phyloP scores from a whole-genome alignment of 1,140 invertebrate genomes.

The Drosophila watanabei region DNA sequence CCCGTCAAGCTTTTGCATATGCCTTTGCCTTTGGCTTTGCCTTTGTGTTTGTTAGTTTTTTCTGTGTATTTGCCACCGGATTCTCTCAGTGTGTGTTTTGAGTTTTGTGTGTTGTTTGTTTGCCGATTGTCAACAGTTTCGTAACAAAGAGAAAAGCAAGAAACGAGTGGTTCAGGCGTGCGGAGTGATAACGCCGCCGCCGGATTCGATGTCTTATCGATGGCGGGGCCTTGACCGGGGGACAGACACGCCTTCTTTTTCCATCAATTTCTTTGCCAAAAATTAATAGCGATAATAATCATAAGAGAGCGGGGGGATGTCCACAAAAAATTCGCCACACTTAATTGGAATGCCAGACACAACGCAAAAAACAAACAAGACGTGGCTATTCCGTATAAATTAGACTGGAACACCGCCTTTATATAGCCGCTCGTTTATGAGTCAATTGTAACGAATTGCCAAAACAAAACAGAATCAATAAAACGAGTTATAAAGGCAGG shows the following conservation, averaged over 20 bases:
- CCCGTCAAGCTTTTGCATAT: slow-evolving; percentile 34
- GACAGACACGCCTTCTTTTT: slow-evolving; percentile 48
- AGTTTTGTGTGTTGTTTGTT: slow-evolving; percentile 51
- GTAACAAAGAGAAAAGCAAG: slow-evolving; percentile 70
- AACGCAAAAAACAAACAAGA: slow-evolving; percentile 43
- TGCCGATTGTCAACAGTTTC: slow-evolving; percentile 63
- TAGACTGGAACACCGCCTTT: slow-evolving; percentile 40
- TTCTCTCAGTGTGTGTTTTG: slow-evolving; percentile 32
- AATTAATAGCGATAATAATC: slow-evolving; percentile 34
- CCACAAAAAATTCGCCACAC: slow-evolving; percentile 14
- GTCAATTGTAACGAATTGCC: slow-evolving; percentile 69
- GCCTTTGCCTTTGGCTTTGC: slow-evolving; percentile 18
- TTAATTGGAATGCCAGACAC: slow-evolving; percentile 50
- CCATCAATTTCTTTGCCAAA: slow-evolving; percentile 6
- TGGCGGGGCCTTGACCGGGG: slow-evolving; percentile 29
- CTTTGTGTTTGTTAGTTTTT: slow-evolving; percentile 15
- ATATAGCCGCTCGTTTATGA: slow-evolving; percentile 43
- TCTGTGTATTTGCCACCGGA: slow-evolving; percentile 26
- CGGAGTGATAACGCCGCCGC: slow-evolving; percentile 48
- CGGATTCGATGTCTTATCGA: slow-evolving; percentile 26
- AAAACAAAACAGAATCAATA: slow-evolving; percentile 77
- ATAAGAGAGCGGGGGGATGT: slow-evolving; percentile 1
- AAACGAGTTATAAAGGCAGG: slow-evolving; percentile 59
- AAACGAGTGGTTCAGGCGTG: slow-evolving; percentile 19
- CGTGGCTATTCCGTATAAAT: slow-evolving; percentile 35